A percentile compares a stretch with the other conserved stretches of the same genome.
Evolutionary conservation across 1,140 invertebrate genomes (phyloP).

Genomic region (Anthonomus grandis): DNA sequence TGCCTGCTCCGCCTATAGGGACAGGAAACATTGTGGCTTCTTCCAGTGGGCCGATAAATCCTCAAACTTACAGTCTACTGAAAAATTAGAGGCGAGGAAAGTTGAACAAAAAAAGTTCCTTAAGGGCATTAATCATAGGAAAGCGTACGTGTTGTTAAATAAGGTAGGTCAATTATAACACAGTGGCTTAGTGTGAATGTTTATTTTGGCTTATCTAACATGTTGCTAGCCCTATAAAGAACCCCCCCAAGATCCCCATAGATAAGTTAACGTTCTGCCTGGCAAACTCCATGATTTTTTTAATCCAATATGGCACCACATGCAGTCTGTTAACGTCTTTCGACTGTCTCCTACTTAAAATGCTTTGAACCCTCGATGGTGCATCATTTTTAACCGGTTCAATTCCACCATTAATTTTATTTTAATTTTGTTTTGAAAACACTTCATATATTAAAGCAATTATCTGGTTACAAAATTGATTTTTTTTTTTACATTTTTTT

Average conservation of each 20-base stretch:
- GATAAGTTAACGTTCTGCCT: slow-evolving; percentile 72
- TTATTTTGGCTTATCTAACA: no score
- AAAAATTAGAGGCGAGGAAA: slow-evolving; percentile 52
- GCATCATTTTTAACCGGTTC: no score
- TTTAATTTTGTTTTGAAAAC: no score
- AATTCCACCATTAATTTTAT: no score
- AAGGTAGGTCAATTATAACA: slow-evolving; percentile 39
- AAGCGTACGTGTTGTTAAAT: slow-evolving; percentile 53
- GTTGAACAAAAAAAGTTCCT: slow-evolving; percentile 51
- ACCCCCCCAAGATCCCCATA: slow-evolving; percentile 79
- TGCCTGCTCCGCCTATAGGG: slow-evolving; percentile 75
- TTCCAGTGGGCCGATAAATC: slow-evolving; percentile 59
- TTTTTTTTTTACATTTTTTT: no score
- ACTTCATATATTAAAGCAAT: no score
- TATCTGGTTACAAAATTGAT: no score
- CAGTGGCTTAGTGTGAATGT: no score
- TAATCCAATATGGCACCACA: slow-evolving; percentile 48
- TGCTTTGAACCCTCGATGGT: no score
- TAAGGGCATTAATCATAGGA: slow-evolving; percentile 52
- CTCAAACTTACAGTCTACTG: slow-evolving; percentile 48
- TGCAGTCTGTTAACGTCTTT: no score
- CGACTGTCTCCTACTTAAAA: no score
- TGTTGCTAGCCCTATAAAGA: slow-evolving; percentile 58
- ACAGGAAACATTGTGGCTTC: slow-evolving; percentile 70
- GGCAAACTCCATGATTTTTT: slow-evolving; percentile 69